These are phyloP conservation scores for Stenurella melanura DNA, from an alignment of 2,888 invertebrate species.

Conservation along the genomic window DNA sequence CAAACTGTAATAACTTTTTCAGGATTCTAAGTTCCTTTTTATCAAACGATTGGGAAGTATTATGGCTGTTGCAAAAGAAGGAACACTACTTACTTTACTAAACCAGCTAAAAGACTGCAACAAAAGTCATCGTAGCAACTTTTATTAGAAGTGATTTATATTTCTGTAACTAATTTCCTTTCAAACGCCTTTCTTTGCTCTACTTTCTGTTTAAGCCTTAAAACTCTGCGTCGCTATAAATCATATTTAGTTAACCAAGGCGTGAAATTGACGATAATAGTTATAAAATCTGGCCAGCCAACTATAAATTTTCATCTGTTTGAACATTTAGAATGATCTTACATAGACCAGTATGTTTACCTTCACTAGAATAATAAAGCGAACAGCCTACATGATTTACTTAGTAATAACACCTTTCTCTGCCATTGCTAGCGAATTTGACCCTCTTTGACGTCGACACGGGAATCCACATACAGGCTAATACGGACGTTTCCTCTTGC, in stretches of 20 bases:
- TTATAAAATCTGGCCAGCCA: constrained; percentile 6
- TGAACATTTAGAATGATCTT: neutral
- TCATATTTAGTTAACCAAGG: constrained; percentile 14
- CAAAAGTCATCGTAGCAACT: too few relatives aligned
- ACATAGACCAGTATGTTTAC: neutral
- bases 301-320: neutral
- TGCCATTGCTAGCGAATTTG: neutral
- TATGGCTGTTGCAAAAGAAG: too few relatives aligned
- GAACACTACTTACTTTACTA: too few relatives aligned
- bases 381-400: neutral
- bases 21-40: too few relatives aligned
- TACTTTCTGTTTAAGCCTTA: neutral
- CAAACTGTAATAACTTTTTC: too few relatives aligned
- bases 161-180: neutral
- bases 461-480: neutral
- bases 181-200: neutral
- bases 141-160: too few relatives aligned
- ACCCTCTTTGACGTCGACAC: neutral
- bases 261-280: neutral
- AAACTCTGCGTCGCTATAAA: neutral
- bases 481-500: too few relatives aligned
- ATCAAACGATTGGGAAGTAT: too few relatives aligned
- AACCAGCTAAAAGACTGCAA: too few relatives aligned
- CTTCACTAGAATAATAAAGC: neutral
- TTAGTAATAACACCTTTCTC: neutral